Base-by-base conservation (phyloP, 2,888 invertebrate genomes). In the Coleophora flavipennella region DNA sequence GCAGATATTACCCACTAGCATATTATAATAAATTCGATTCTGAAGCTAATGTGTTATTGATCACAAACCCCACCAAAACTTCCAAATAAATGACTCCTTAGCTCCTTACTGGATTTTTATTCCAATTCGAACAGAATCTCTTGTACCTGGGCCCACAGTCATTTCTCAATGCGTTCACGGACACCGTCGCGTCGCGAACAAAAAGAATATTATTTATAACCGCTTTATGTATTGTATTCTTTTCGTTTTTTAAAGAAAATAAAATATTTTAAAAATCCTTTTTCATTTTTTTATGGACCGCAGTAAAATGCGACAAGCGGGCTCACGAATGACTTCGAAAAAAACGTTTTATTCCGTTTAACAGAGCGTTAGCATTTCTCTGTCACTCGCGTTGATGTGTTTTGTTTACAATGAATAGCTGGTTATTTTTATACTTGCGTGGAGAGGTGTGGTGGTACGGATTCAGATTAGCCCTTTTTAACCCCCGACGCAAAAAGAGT, bases 191-290 rank as follows among this genome's bases (percentile, higher is more conserved):
- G 43, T 44, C 45, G 45, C 48, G 46, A 43, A 48, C 53, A 61
- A 67, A 62, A 67, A 59, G 43, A 55, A 52, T 59, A 65, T 65
- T 68, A 67, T 71, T 70, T 69, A 70, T 65, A 64, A 59, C 63
- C 54, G 57, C 56, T 64, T 59, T 58, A 59, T 20, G 20, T 20
- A 20, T 20, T 3, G 3, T 20, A 20, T 59, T 57, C 57, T 56
- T 60, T 67, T 62, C 54, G 52, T 39, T 31, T 35, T 27, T 33
- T 25, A 38, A 39, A 31, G 34, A 44, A 49, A 55, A 56, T 60
- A 64, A 66, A 56, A 62, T 55, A 57, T 59, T 58, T 44, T 47
- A 48, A 50, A 57, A 50, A 48, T 4, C 20, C 42, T 41, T 59
- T 62, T 56, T 57, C 46, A 27, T 13, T 57, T 55, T 67, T 72